Conservation (phyloP, 2,113 vertebrate genomes). For the Hippopotamus amphibius region DNA sequence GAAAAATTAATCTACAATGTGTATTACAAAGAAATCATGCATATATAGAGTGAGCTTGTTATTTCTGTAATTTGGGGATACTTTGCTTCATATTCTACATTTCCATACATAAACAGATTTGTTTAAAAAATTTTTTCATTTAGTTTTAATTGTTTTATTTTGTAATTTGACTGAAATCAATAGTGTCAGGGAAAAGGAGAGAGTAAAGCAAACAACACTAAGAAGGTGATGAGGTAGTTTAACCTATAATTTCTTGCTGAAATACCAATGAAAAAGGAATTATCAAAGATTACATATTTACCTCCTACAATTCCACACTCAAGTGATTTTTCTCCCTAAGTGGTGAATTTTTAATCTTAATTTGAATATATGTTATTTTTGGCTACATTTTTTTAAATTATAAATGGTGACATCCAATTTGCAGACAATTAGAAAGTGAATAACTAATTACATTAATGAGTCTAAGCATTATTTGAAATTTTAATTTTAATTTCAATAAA, state of each 20-base stretch:
- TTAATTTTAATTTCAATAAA: background rate
- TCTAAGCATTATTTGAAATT: background rate
- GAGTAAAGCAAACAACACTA: background rate
- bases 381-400: background rate
- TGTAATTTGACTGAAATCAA: background rate
- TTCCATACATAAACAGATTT: background rate
- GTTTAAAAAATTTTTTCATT: background rate
- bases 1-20: background rate
- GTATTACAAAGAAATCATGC: background rate
- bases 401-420: background rate
- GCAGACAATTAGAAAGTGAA: background rate
- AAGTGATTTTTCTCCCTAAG: background rate
- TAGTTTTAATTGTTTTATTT: background rate
- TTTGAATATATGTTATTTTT: background rate
- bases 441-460: background rate
- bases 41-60: background rate
- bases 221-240: background rate
- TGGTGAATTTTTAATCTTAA: background rate
- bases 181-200: background rate
- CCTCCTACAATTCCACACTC: background rate
- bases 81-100: background rate
- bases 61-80: background rate
- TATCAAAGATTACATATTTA: background rate
- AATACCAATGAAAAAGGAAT: background rate
- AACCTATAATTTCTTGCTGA: background rate